Percentiles rank a stretch among this genome's conserved stretches.
Evolutionary conservation across 2,888 invertebrate species (phyloP).

Genomic region (Troides helena): DNA sequence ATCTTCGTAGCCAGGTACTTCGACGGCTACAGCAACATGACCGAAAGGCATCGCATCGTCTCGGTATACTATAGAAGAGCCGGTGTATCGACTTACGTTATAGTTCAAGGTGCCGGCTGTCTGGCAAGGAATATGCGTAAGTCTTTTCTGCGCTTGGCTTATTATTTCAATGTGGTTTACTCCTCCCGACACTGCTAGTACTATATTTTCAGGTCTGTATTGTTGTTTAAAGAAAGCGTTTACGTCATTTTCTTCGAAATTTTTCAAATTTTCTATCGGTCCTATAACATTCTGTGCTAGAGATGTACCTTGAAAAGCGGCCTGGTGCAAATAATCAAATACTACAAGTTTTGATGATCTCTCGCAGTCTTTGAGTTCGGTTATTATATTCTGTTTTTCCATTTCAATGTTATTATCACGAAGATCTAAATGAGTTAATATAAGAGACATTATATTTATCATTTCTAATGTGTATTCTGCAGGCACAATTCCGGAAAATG

Average conservation of each 20-base stretch:
- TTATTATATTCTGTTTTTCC: conserved; percentile 50
- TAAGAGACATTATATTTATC: conserved; percentile 43
- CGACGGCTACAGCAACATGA: conserved; percentile 67
- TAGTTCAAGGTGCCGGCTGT: conserved; percentile 32
- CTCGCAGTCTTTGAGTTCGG: conserved; percentile 58
- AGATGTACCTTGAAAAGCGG: conserved; percentile 74
- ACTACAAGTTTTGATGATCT: conserved; percentile 52
- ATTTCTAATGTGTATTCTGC: conserved; percentile 35
- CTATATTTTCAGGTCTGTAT: conserved; percentile 80
- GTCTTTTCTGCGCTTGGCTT: conserved; percentile 69
- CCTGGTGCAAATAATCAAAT: conserved; percentile 71
- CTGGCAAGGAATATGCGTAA: conserved; percentile 70
- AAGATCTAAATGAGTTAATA: conserved; percentile 47
- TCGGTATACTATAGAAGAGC: conserved; percentile 49
- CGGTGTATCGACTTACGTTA: conserved; percentile 43
- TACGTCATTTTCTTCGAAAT: conserved; percentile 69
- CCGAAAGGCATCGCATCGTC: conserved; percentile 68
- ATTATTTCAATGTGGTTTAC: conserved; percentile 83
- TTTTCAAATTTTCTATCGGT: conserved; percentile 82
- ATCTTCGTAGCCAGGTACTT: conserved; percentile 62
- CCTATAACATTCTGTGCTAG: conserved; percentile 76
- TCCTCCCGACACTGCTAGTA: conserved; percentile 86
- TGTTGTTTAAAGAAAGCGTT: conserved; percentile 43
- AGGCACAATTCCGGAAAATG: conserved; percentile 46
- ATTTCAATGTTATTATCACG: conserved; percentile 44